Conservation (phyloP, 2,888 invertebrate genomes). For the Trissolcus brochymenae region DNA sequence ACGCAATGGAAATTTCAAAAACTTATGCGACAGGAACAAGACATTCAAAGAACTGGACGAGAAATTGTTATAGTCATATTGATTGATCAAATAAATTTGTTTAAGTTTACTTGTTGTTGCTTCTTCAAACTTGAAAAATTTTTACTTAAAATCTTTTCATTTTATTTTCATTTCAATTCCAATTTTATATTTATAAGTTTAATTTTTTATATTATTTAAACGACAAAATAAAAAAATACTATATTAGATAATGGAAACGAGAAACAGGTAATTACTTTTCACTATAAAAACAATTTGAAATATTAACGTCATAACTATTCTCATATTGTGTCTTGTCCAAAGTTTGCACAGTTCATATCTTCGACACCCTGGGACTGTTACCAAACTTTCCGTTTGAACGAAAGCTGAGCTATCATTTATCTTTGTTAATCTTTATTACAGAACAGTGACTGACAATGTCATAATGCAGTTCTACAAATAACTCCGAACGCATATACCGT, state of each 20-base stretch:
- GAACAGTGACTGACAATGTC: no score
- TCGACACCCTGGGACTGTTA: neutral
- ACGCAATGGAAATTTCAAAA: conserved; percentile 81
- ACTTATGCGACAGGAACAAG: conserved; percentile 19
- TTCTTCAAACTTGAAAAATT: no score
- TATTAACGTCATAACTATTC: neutral
- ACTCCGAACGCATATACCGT: neutral
- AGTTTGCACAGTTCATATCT: neutral
- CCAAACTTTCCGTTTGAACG: conserved; percentile 1
- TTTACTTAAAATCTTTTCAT: neutral
- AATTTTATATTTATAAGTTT: no score
- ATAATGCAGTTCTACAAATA: neutral
- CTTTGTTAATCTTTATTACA: no score
- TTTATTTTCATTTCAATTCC: no score
- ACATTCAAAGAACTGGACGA: conserved; percentile 43
- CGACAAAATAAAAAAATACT: neutral
- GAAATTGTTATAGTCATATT: conserved; percentile 33
- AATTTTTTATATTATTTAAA: no score
- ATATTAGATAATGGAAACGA: neutral
- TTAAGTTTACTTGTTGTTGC: neutral
- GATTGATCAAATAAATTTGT: conserved; percentile 1
- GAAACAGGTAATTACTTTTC: neutral
- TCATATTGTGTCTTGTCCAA: neutral
- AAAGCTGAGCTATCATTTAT: neutral
- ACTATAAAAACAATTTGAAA: neutral